Conservation (phyloP, 2,888 invertebrate genomes). For the Orchesellides sinensis region DNA sequence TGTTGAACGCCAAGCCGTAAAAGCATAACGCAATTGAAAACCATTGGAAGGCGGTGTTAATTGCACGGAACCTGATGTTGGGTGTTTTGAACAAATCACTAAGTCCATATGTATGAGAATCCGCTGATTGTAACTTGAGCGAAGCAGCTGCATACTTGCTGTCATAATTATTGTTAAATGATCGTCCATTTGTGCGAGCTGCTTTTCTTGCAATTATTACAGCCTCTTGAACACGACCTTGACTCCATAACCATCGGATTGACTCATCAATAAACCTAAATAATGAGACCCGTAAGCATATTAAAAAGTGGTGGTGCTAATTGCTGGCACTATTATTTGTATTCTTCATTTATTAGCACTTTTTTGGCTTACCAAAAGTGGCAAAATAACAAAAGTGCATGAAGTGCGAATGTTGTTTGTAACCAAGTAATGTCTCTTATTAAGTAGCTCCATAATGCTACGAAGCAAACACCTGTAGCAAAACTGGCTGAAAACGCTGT, state of each 20-base stretch:
- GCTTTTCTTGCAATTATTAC: conserved; percentile 86
- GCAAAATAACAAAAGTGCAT: conserved; percentile 84
- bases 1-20: conserved; percentile 89
- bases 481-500: conserved; percentile 88
- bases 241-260: conserved; percentile 91
- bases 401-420: conserved; percentile 88
- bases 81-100: conserved; percentile 88
- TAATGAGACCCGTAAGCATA: background rate
- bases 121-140: background rate
- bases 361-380: conserved; percentile 81
- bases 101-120: conserved; percentile 79
- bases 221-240: conserved; percentile 86
- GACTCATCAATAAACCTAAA: conserved; percentile 91
- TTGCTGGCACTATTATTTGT: background rate
- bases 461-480: conserved; percentile 88
- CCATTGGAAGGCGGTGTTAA: conserved; percentile 92
- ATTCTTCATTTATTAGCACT: background rate
- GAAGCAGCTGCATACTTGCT: conserved; percentile 30
- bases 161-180: conserved; percentile 74
- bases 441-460: conserved; percentile 89
- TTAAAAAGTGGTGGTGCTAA: no score
- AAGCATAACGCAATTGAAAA: conserved; percentile 81
- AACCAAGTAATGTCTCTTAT: conserved; percentile 85
- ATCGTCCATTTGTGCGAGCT: conserved; percentile 84
- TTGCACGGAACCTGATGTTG: conserved; percentile 86